Evolutionary conservation across 2,888 invertebrate species (phyloP).

Genomic region (Pseudococcus jackbeardsleyi): DNA sequence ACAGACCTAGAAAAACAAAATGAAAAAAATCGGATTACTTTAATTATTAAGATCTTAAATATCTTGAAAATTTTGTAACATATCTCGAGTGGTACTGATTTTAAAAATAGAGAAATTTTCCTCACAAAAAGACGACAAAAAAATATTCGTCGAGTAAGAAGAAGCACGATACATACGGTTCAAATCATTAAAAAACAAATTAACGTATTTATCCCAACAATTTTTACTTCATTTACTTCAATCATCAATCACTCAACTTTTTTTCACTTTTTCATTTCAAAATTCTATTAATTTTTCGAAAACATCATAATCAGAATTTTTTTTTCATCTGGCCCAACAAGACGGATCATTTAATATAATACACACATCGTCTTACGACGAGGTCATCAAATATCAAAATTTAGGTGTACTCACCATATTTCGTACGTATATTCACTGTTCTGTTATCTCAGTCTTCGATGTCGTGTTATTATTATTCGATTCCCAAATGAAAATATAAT

Average conservation of each 20-base stretch:
- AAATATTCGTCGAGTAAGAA: not conserved
- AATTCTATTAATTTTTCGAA: too few species aligned
- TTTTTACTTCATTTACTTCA: too few species aligned
- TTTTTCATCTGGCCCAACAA: too few species aligned
- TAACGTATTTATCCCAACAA: not conserved
- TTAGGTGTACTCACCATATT: not conserved
- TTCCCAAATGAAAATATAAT: constrained; percentile 95
- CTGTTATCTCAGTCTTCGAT: not conserved
- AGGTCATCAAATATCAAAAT: too few species aligned
- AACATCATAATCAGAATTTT: too few species aligned
- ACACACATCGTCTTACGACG: too few species aligned
- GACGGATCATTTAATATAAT: too few species aligned
- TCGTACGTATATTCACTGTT: not conserved
- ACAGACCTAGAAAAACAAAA: constrained; percentile 27
- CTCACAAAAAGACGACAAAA: not conserved
- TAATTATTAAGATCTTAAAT: not conserved
- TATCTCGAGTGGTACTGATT: not conserved
- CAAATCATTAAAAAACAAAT: not conserved
- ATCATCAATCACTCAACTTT: too few species aligned
- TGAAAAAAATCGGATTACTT: not conserved
- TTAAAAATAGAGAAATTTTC: not conserved
- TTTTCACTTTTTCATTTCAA: too few species aligned
- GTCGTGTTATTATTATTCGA: constrained; percentile 71
- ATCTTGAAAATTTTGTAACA: not conserved
- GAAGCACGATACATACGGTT: not conserved